phyloP scores from a whole-genome alignment of 2,797 vertebrate species.

The Danio jaintianensis region DNA sequence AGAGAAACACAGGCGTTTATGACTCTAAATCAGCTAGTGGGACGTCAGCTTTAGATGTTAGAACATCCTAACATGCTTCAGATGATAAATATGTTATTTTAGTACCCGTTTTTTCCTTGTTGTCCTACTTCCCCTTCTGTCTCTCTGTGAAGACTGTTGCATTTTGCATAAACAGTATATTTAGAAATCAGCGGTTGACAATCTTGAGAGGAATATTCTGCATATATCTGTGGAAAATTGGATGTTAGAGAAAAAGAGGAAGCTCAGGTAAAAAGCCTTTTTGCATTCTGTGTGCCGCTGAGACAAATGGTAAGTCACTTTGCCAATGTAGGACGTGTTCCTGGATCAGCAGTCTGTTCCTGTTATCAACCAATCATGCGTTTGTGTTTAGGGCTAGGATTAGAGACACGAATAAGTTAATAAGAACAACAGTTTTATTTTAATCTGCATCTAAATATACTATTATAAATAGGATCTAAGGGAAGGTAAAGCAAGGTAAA shows the following conservation, averaged over 20 bases:
- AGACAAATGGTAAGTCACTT: slow-evolving; percentile 7
- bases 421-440: neutral
- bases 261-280: neutral
- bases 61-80: slow-evolving; percentile 7
- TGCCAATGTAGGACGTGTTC: slow-evolving; percentile 13
- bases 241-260: neutral
- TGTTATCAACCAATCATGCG: slow-evolving; percentile 23
- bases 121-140: neutral
- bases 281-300: neutral
- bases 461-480: neutral
- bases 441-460: neutral
- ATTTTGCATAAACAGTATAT: slow-evolving; percentile 10
- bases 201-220: neutral
- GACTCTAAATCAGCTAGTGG: slow-evolving; percentile 20
- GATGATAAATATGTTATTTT: slow-evolving; percentile 13
- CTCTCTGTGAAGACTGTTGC: neutral
- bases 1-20: slow-evolving; percentile 15
- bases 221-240: neutral
- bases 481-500: too few species aligned
- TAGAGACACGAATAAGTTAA: neutral
- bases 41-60: neutral
- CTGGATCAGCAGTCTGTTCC: slow-evolving; percentile 16
- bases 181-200: neutral
- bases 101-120: neutral
- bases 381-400: slow-evolving; percentile 14